A percentile compares a stretch with the other conserved stretches of the same genome.
Evolutionary conservation across 37 sponge, comb jelly and placozoan species (phyloP).

Genomic region (Ephydatia muelleri): DNA sequence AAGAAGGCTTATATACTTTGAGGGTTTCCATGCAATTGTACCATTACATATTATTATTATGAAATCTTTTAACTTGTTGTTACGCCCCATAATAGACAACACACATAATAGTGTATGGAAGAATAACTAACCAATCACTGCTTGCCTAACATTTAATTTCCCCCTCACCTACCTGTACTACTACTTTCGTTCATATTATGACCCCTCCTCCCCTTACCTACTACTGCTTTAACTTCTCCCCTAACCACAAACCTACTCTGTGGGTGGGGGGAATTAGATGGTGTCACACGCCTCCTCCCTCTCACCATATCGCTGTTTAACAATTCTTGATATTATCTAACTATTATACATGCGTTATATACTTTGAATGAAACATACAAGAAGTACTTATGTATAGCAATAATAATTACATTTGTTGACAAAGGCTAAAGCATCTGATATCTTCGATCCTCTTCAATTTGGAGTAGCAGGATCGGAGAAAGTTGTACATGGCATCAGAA

Average conservation of each 20-base stretch:
- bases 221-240: background rate
- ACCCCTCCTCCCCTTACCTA: background rate
- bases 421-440: background rate
- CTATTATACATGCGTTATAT: background rate
- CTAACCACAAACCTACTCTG: background rate
- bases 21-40: slow-evolving; percentile 1
- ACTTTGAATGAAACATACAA: background rate
- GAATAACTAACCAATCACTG: no score
- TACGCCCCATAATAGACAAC: background rate
- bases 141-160: background rate
- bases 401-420: background rate
- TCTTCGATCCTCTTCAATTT: background rate
- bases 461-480: background rate
- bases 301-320: background rate
- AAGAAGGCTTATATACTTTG: background rate
- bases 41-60: background rate
- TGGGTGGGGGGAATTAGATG: background rate
- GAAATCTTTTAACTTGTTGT: background rate
- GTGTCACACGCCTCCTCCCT: slow-evolving; percentile 1
- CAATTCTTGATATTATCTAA: background rate
- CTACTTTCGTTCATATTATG: background rate
- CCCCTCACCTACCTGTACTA: background rate
- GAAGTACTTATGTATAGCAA: background rate
- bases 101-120: no score
- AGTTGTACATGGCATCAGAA: background rate